Conservation (phyloP, 2,113 vertebrate genomes). For the Dunckerocampus dactyliophorus region DNA sequence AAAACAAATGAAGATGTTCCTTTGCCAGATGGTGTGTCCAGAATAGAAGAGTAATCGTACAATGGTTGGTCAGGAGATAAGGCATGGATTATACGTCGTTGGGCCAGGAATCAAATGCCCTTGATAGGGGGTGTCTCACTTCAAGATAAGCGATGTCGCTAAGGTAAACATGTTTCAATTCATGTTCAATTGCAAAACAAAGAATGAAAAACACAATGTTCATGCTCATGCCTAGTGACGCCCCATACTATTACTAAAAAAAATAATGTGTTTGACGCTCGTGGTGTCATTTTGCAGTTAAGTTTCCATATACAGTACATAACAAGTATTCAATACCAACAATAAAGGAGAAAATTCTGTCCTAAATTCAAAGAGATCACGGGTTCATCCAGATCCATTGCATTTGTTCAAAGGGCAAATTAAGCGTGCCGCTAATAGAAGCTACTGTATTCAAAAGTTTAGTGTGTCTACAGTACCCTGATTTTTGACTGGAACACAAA, state of each 20-base stretch:
- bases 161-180: slow-evolving; percentile 17
- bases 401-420: too few relatives aligned
- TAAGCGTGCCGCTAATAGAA: background rate
- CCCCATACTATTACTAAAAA: too few relatives aligned
- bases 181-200: background rate
- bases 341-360: too few relatives aligned
- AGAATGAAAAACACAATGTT: too few relatives aligned
- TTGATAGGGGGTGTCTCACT: slow-evolving; percentile 13
- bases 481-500: slow-evolving; percentile 9
- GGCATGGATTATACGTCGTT: slow-evolving; percentile 14
- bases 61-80: slow-evolving; percentile 17
- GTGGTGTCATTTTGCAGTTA: too few relatives aligned
- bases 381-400: too few relatives aligned
- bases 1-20: slow-evolving; percentile 56
- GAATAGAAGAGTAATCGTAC: slow-evolving; percentile 30
- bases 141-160: slow-evolving; percentile 22
- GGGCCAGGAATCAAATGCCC: slow-evolving; percentile 15
- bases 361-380: too few relatives aligned
- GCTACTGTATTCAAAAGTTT: background rate
- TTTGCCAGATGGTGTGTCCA: slow-evolving; percentile 34
- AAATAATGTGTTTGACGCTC: too few relatives aligned
- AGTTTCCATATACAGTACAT: too few relatives aligned
- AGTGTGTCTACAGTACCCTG: background rate
- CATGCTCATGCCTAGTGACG: too few relatives aligned
- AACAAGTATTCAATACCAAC: too few relatives aligned